These are phyloP conservation scores for Heliothis peltigera DNA, from an alignment of 2,888 invertebrate genomes.

Conservation along the genomic window DNA sequence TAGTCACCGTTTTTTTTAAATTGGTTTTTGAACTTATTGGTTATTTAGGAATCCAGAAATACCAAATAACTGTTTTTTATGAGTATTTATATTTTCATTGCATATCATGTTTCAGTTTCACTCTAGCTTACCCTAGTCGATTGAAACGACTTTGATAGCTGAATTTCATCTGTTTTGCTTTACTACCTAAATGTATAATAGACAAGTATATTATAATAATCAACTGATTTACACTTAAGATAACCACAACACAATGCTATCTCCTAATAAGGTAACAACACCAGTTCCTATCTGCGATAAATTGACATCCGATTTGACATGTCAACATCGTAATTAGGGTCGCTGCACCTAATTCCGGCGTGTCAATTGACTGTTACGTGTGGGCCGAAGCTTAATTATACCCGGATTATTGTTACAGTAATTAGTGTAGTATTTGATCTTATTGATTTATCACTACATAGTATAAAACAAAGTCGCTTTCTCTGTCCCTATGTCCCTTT, in stretches of 20 bases:
- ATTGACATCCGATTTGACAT: constrained; percentile 66
- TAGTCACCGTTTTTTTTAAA: too few relatives aligned
- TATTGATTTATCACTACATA: constrained; percentile 32
- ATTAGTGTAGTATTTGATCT: constrained; percentile 68
- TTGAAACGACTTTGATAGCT: too few relatives aligned
- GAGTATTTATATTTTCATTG: too few relatives aligned
- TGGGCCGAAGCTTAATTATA: constrained; percentile 75
- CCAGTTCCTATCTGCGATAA: constrained; percentile 66
- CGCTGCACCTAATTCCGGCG: constrained; percentile 66
- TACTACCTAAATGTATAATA: too few relatives aligned
- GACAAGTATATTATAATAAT: neutral
- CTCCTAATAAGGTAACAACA: constrained; percentile 53
- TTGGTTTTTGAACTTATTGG: too few relatives aligned
- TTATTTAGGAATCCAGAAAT: too few relatives aligned
- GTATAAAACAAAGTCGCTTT: too few relatives aligned
- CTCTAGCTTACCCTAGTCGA: too few relatives aligned
- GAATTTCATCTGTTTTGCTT: too few relatives aligned
- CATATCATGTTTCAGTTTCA: too few relatives aligned
- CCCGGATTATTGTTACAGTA: constrained; percentile 76
- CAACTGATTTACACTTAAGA: constrained; percentile 11
- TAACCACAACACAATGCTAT: constrained; percentile 17
- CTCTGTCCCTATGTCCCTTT: too few relatives aligned
- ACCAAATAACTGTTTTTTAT: too few relatives aligned
- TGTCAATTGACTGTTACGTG: constrained; percentile 60
- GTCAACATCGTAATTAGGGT: constrained; percentile 72